Evolutionary conservation across 1,140 invertebrate species (phyloP), one percentile per base, ranked within the genome.

Genomic region (Theocolax elegans): DNA sequence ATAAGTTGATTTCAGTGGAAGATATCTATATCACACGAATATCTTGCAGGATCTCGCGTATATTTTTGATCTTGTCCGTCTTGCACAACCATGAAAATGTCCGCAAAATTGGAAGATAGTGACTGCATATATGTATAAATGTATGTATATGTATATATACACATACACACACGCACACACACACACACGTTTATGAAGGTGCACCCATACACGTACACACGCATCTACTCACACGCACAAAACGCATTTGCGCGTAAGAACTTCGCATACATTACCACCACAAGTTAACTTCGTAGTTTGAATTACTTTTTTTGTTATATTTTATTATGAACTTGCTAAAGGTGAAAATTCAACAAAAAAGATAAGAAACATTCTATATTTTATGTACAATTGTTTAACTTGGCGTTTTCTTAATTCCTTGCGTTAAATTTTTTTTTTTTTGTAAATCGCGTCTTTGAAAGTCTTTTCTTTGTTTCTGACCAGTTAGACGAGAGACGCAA

Each of bases 321-420:
- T 17, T 10, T 27, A n/a, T 62, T 29, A 44, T 15, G 27, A 63
- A 63, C 35, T 49, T 71, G 23, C 38, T 64, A 49, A 46, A 48
- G 17, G 13, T 58, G 53, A 65, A 54, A 53, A 59, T 29, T 66
- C 10, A 65, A 71, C 53, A 51, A 73, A 63, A 59, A 13, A 64
- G 10, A 35, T 6, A 6, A 35, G 31, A 35, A 54, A 54, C 25
- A 63, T 63, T 60, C 23, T 49, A 38, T 40, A 49, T 9, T 53
- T 13, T 56, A 60, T 46, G 48, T 69, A 63, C 49, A 69, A 53
- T 62, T 63, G 15, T 42, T 62, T 13, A 63, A 63, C 48, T 69
- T 63, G 46, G 44, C 27, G 17, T 51, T 42, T 42, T 38, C 19
- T 40, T 49, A 21, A 10, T 23, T 49, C n/a, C n/a, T 49, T 21